These are phyloP conservation scores for Amblyteles armatorius DNA, from an alignment of 2,888 invertebrate genomes.

Conservation along the genomic window DNA sequence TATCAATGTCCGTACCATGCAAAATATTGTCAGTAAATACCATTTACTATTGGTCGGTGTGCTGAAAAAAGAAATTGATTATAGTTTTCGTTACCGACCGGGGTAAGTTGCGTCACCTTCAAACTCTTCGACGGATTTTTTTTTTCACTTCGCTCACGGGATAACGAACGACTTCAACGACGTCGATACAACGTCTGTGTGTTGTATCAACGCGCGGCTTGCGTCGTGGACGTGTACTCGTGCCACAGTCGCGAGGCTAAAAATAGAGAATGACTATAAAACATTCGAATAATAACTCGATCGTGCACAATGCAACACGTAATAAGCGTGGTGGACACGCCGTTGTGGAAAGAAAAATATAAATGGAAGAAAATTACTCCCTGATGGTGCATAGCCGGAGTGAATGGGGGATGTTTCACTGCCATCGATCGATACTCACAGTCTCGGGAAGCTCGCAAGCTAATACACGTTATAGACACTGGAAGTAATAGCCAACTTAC, in stretches of 20 bases:
- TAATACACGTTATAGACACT: background rate
- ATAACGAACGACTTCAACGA: background rate
- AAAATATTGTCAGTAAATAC: no score
- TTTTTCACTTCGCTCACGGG: background rate
- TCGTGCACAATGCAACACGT: conserved; percentile 16
- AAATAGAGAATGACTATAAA: conserved; percentile 10
- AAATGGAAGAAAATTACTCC: background rate
- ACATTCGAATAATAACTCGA: conserved; percentile 12
- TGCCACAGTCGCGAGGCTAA: background rate
- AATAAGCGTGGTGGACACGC: background rate
- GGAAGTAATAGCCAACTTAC: background rate
- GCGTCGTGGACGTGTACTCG: background rate
- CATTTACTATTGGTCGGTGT: no score
- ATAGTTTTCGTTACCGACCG: background rate
- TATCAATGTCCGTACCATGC: no score
- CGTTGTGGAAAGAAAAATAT: background rate
- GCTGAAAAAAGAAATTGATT: background rate
- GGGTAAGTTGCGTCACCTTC: conserved; percentile 11
- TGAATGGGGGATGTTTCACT: background rate
- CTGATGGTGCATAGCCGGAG: background rate
- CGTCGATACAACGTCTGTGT: background rate
- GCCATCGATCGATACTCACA: background rate
- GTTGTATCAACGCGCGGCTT: background rate
- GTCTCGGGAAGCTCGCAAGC: background rate
- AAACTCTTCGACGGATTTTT: conserved; percentile 43